A percentile compares a stretch with the other conserved stretches of the same genome.
These are phyloP conservation scores for Mechanitis mazaeus DNA, from an alignment of 2,888 invertebrate species.

Conservation along the genomic window DNA sequence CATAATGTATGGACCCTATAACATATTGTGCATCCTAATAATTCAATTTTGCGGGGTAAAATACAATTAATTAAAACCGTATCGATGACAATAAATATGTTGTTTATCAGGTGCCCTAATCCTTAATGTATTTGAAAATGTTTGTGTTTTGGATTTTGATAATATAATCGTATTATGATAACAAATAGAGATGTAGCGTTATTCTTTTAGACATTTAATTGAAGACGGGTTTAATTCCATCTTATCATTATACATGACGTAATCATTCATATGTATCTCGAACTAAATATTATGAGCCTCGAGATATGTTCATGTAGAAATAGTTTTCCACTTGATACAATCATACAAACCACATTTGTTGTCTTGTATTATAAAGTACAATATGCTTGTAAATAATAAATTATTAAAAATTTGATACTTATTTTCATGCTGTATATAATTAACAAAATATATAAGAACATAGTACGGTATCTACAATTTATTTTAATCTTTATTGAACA, in stretches of 20 bases:
- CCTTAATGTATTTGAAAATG: slow-evolving; percentile 7
- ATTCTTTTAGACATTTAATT: neutral
- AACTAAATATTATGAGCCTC: too few species aligned
- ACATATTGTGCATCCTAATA: slow-evolving; percentile 46
- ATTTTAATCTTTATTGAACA: too few species aligned
- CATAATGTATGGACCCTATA: slow-evolving; percentile 38
- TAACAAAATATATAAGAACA: too few species aligned
- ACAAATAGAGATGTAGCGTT: neutral
- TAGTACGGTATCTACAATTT: too few species aligned
- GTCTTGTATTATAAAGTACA: too few species aligned
- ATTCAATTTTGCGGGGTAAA: slow-evolving; percentile 48
- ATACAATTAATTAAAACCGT: slow-evolving; percentile 38
- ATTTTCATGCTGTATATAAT: too few species aligned
- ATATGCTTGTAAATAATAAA: too few species aligned
- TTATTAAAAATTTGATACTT: too few species aligned
- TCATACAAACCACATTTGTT: too few species aligned
- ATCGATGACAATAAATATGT: slow-evolving; percentile 36
- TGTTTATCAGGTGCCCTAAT: slow-evolving; percentile 34
- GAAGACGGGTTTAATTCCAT: neutral
- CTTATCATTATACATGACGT: neutral
- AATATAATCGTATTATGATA: slow-evolving; percentile 1
- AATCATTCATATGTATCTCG: too few species aligned
- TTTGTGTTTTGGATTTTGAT: slow-evolving; percentile 7
- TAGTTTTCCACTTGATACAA: too few species aligned
- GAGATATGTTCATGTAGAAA: too few species aligned